phyloP scores from a whole-genome alignment of 2,797 vertebrate species.

The Pseudochromis fuscus region DNA sequence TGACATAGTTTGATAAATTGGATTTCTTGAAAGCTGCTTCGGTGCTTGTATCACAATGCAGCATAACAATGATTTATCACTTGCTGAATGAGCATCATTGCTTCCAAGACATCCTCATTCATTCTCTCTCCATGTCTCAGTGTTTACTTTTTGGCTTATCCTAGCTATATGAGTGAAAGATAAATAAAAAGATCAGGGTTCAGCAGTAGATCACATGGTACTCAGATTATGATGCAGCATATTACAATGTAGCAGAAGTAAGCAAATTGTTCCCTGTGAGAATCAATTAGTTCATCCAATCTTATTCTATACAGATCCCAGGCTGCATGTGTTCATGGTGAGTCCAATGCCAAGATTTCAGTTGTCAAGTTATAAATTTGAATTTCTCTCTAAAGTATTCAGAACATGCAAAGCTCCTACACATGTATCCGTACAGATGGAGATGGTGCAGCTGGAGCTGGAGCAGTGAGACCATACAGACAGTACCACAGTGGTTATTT shows the following conservation, averaged over 20 bases:
- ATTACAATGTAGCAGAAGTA: too few relatives aligned
- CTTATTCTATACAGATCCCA: too few relatives aligned
- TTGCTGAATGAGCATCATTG: constrained; percentile 33
- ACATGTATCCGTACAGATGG: not conserved
- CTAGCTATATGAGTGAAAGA: constrained; percentile 32
- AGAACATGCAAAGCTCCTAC: too few relatives aligned
- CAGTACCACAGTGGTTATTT: not conserved
- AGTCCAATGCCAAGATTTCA: constrained; percentile 66
- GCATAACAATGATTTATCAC: constrained; percentile 13
- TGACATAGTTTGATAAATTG: constrained; percentile 17
- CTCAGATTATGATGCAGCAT: constrained; percentile 42
- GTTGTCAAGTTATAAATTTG: constrained; percentile 28
- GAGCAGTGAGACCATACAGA: not conserved
- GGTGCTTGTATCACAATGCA: not conserved
- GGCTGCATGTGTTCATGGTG: constrained; percentile 39
- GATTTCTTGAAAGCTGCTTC: not conserved
- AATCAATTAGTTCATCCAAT: too few relatives aligned
- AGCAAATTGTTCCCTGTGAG: too few relatives aligned
- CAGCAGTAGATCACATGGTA: constrained; percentile 44
- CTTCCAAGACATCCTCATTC: constrained; percentile 39
- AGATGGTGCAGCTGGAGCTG: not conserved
- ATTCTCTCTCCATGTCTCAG: constrained; percentile 3
- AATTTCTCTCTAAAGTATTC: constrained; percentile 3
- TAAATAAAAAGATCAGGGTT: constrained; percentile 25
- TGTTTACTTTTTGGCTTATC: constrained; percentile 44